Evolutionary conservation across 2,888 invertebrate species (phyloP).

Genomic region (Melieria omissa): DNA sequence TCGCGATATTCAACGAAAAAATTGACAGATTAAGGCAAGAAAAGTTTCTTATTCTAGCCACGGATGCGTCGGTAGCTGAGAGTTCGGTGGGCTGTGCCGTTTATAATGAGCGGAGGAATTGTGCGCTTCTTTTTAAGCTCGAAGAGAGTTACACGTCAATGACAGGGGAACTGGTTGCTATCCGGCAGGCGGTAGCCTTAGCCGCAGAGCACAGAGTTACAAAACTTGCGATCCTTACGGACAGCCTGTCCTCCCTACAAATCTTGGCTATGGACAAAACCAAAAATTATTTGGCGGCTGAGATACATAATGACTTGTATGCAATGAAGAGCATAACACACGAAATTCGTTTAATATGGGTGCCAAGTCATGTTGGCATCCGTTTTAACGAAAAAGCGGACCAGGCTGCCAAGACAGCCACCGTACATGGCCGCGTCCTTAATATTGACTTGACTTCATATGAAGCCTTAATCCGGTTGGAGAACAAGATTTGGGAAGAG

Average conservation of each 20-base stretch:
- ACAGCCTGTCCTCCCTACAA: not conserved
- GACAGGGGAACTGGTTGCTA: not conserved
- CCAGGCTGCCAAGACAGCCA: not conserved
- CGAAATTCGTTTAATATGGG: not conserved
- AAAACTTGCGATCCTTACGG: not conserved
- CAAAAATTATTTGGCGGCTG: not conserved
- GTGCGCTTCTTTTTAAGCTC: not conserved
- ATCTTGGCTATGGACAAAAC: not conserved
- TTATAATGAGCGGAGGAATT: not conserved
- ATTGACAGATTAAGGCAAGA: too few species aligned
- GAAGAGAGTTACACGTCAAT: not conserved
- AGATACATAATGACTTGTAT: not conserved
- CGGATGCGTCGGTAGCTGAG: not conserved
- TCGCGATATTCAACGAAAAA: too few species aligned
- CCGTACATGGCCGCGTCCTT: not conserved
- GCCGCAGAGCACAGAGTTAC: not conserved
- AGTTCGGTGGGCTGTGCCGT: not conserved
- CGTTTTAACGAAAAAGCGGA: not conserved
- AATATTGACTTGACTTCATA: not conserved
- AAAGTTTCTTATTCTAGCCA: not conserved
- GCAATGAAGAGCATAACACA: too few species aligned
- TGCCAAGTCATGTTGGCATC: not conserved
- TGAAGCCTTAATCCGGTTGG: not conserved
- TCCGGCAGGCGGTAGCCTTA: not conserved
- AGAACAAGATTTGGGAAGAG: not conserved